phyloP scores from a whole-genome alignment of 2,113 vertebrate species.

The Argyrosomus japonicus region DNA sequence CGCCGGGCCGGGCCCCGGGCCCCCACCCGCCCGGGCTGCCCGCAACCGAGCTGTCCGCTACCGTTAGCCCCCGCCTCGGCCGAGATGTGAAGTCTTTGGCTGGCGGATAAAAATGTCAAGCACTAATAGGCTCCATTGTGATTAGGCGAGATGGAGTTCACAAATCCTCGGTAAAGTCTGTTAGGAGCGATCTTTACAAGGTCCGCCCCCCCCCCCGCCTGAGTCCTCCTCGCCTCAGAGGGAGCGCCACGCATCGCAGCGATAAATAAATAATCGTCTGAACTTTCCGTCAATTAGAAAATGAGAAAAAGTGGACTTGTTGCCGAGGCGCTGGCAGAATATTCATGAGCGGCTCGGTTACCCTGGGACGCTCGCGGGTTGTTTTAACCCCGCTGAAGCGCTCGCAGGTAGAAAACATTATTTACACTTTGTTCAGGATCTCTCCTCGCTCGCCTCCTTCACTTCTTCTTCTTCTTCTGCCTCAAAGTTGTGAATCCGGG shows the following conservation, averaged over 20 bases:
- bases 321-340: slow-evolving; percentile 65
- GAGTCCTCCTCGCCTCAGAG: slow-evolving; percentile 32
- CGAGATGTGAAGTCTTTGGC: slow-evolving; percentile 78
- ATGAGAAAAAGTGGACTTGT: slow-evolving; percentile 65
- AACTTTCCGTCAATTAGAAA: slow-evolving; percentile 83
- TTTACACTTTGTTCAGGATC: slow-evolving; percentile 60
- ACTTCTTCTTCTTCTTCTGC: slow-evolving; percentile 47
- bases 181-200: slow-evolving; percentile 84
- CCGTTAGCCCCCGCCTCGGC: slow-evolving; percentile 73
- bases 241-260: slow-evolving; percentile 40
- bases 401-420: slow-evolving; percentile 63
- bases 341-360: slow-evolving; percentile 73
- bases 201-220: slow-evolving; percentile 62
- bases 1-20: slow-evolving; percentile 41
- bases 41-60: slow-evolving; percentile 65
- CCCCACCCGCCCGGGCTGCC: slow-evolving; percentile 48
- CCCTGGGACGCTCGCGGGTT: slow-evolving; percentile 56
- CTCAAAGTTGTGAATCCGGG: slow-evolving; percentile 51
- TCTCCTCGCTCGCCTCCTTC: slow-evolving; percentile 21
- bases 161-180: slow-evolving; percentile 82
- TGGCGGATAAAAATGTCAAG: slow-evolving; percentile 86
- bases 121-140: slow-evolving; percentile 88
- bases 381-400: slow-evolving; percentile 56
- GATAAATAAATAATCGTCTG: slow-evolving; percentile 83
- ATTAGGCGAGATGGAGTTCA: slow-evolving; percentile 82